phyloP scores from a whole-genome alignment of 2,888 invertebrate species.

The Orthosia cruda region DNA sequence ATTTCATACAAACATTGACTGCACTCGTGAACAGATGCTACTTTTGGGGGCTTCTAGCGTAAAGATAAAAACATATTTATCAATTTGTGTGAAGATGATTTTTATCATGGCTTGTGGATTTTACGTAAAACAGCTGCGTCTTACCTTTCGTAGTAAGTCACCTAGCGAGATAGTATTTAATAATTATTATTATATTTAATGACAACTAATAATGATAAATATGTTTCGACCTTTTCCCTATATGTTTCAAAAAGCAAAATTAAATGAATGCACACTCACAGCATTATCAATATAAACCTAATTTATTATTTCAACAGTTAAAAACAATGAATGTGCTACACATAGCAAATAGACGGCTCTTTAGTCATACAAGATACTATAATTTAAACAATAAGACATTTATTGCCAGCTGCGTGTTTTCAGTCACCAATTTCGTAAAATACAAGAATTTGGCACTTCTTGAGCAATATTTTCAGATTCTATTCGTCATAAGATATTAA shows the following conservation, averaged over 20 bases:
- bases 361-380: slow-evolving; percentile 35
- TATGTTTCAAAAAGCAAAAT: neutral
- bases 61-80: slow-evolving; percentile 18
- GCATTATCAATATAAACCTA: slow-evolving; percentile 1
- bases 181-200: neutral
- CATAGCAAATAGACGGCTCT: slow-evolving; percentile 15
- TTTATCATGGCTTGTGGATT: neutral
- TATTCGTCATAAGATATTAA: slow-evolving; percentile 35
- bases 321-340: slow-evolving; percentile 11
- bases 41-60: slow-evolving; percentile 2
- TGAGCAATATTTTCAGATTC: slow-evolving; percentile 71
- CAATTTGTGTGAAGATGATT: neutral
- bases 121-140: slow-evolving; percentile 1
- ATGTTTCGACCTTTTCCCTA: neutral
- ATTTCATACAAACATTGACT: slow-evolving; percentile 29
- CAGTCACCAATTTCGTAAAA: slow-evolving; percentile 53
- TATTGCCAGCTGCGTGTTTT: slow-evolving; percentile 63
- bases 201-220: slow-evolving; percentile 16
- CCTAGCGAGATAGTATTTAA: neutral
- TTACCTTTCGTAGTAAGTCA: neutral
- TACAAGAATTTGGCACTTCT: slow-evolving; percentile 74
- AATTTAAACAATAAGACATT: slow-evolving; percentile 51
- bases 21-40: slow-evolving; percentile 8
- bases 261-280: neutral
- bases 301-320: neutral